phyloP scores from a whole-genome alignment of 2,797 vertebrate genomes.

The Falco berigora region DNA sequence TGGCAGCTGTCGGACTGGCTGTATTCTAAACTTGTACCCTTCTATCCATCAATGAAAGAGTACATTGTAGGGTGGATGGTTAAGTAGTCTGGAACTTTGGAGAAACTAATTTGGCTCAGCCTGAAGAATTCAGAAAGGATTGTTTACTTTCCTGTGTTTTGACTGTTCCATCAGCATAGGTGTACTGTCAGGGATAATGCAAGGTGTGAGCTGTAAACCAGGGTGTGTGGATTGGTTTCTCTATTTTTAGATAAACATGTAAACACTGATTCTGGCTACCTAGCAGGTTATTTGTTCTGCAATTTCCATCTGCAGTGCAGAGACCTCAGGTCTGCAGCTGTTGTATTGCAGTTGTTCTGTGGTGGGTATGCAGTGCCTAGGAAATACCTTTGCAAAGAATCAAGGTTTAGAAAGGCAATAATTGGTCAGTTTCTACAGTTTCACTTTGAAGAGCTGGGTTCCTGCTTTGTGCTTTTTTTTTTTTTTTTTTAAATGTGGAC shows the following conservation, averaged over 20 bases:
- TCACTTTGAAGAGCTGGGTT: not conserved
- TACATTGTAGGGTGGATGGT: not conserved
- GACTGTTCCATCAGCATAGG: not conserved
- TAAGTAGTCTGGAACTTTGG: not conserved
- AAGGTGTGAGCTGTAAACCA: not conserved
- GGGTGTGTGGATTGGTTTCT: not conserved
- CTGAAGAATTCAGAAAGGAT: not conserved
- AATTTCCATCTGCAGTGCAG: not conserved
- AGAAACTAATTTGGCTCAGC: not conserved
- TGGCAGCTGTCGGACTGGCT: not conserved
- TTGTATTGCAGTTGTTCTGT: rapidly evolving
- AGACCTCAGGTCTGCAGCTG: not conserved
- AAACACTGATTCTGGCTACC: not conserved
- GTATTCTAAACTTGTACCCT: not conserved
- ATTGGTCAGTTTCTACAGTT: not conserved
- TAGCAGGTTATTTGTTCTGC: not conserved
- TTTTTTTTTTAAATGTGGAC: not conserved
- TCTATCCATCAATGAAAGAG: not conserved
- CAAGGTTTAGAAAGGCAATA: not conserved
- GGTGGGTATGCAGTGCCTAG: not conserved
- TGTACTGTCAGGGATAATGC: not conserved
- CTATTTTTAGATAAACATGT: not conserved
- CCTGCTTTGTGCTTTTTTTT: not conserved
- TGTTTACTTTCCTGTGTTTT: not conserved
- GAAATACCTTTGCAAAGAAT: not conserved